Base-by-base conservation (phyloP, 2,888 invertebrate genomes). In the Phortica magna region DNA sequence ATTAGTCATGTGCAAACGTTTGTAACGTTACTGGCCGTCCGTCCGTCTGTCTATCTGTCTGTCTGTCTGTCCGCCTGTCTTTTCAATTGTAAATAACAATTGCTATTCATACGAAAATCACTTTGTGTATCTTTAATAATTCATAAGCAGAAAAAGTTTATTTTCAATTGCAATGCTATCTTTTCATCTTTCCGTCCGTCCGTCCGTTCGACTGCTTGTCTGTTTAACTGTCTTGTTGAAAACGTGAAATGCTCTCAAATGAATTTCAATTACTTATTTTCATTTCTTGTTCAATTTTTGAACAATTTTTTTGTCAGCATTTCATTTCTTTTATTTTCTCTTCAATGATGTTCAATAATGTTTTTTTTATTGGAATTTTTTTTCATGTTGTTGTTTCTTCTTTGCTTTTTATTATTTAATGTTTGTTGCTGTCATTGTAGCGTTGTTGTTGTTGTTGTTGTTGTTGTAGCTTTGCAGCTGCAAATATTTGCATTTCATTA, bases 41-140 rank as follows among this genome's bases (percentile, higher is more conserved):
- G 9, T 39, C 19, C 39, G 10, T 67, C 67, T 14, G 9, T 42
- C 67, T 14, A n/a, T 42, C 42, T n/a, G 31, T 31, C 31, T 31
- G 9, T 42, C 67, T 14, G n/a, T 42, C 42, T n/a, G 31, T 31
- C 31, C 5, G 31, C 31, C 31, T 31, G 31, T 1, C 31, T 31
- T 31, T 31, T 31, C 31, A 31, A 31, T 31, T 4, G 31, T 31
- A 31, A 31, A 31, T 31, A 31, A 31, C 31, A 31, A 31, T 4
- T 31, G 31, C 31, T 31, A 31, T 0, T 31, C 31, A 31, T 14
- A n/a, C 65, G 17, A 39, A 14, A 4, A 22, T 22, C 65, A 39
- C 67, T 67, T 42, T 19, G 41, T 67, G 41, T 31, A 39, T 65
- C 67, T 67, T 39, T 67, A 31, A 31, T 31, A 31, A 31, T 31